Evolutionary conservation across 1,140 invertebrate genomes (phyloP).

Genomic region (Archivesica marissinica): DNA sequence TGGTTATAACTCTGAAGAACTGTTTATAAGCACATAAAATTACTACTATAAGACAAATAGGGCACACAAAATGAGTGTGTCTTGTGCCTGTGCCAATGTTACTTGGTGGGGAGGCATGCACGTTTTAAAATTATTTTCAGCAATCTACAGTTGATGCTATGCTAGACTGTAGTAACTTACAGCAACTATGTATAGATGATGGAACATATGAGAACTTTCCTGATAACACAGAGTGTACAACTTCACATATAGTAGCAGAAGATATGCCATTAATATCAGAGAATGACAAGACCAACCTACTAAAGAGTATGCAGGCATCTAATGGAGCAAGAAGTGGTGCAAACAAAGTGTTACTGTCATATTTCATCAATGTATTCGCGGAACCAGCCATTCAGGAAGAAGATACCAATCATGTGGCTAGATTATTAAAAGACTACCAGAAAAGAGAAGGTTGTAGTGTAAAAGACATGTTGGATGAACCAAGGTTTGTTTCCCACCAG

Average conservation of each 20-base stretch:
- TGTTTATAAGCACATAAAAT: too few relatives aligned
- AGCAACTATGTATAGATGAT: slow-evolving; percentile 35
- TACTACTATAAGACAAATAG: too few relatives aligned
- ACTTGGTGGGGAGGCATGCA: too few relatives aligned
- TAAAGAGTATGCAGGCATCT: neutral
- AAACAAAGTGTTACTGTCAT: slow-evolving; percentile 36
- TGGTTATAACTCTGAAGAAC: too few relatives aligned
- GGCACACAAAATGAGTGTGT: too few relatives aligned
- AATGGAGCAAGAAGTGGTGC: neutral
- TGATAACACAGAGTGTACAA: slow-evolving; percentile 1
- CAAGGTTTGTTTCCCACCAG: neutral
- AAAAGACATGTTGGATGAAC: slow-evolving; percentile 17
- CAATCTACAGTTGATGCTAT: neutral
- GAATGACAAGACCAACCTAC: neutral
- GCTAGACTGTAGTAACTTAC: neutral
- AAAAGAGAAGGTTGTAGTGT: slow-evolving; percentile 50
- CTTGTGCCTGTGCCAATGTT: too few relatives aligned
- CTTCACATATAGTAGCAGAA: slow-evolving; percentile 19
- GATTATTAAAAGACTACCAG: slow-evolving; percentile 63
- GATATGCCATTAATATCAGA: slow-evolving; percentile 19
- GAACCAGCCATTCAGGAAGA: slow-evolving; percentile 29
- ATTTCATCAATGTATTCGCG: slow-evolving; percentile 63
- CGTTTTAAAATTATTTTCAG: too few relatives aligned
- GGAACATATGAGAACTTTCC: neutral
- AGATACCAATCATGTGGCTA: slow-evolving; percentile 61